Base-by-base conservation (phyloP, 2,113 vertebrate species). In the Paratilapia polleni region DNA sequence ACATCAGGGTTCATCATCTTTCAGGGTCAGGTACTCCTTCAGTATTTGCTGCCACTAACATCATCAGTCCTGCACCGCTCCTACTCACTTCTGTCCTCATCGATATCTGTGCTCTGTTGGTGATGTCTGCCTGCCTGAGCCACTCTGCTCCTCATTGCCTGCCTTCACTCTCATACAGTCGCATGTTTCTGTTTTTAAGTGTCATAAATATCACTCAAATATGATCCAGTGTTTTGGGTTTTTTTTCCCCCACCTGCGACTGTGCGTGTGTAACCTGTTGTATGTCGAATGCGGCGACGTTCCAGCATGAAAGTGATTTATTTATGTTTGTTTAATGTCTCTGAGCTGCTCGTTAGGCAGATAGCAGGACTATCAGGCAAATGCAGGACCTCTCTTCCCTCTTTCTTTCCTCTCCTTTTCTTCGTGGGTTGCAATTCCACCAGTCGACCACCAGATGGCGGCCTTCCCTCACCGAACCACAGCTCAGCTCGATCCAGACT, bases 101-200 rank as follows among this genome's bases (percentile, higher is more conserved):
- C 68, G 26, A 81, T 38, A 47, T 91, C 91, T 87, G 88, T 89
- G 82, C 68, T 88, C 80, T 89, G 79, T 93, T 90, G 82, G 91
- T 93, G 94, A 93, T 88, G 89, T 88, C 88, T 93, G 90, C 85
- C 91, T 96, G 97, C 96, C 96, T 97, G 96, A 92, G 91, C 96
- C 96, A 95, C 96, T 96, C 90, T 94, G 91, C 88, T 93, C 94
- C 95, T 95, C 97, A 96, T 31, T 95, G 95, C 96, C 94, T 90
- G 91, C 87, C 86, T 43, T 86, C 90, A 89, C 74, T 81, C 24
- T 89, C 82, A 86, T 79, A 10, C 62, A 66, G 81, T 26, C 57
- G 89, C 92, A 91, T 94, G 92, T 77, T 10, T 11, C 34, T 10
- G 1, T 2, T 31, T n/a, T 12, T 0, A 1, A 26, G 93, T 92